phyloP scores from a whole-genome alignment of 1,140 invertebrate genomes.

The Nasonia longicornis region DNA sequence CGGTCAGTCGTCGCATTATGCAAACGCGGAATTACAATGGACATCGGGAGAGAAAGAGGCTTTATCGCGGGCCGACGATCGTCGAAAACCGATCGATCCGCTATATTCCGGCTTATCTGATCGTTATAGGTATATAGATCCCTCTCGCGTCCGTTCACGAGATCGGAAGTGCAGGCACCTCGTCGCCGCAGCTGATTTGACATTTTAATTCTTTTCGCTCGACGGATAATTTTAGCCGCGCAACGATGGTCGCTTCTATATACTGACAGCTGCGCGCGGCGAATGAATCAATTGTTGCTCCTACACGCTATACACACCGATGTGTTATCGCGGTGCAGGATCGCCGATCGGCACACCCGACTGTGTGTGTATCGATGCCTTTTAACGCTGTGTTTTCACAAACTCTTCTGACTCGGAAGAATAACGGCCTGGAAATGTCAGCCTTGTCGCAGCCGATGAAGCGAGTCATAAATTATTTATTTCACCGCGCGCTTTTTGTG shows the following conservation, averaged over 20 bases:
- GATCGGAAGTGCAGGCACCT: not conserved
- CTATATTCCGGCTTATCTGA: not conserved
- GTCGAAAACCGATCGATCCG: not conserved
- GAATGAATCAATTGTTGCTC: conserved; percentile 19
- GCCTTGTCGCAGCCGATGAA: not conserved
- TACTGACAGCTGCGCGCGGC: not conserved
- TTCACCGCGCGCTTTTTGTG: not conserved
- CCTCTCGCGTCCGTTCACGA: not conserved
- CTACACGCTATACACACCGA: not conserved
- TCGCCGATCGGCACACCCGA: too few relatives aligned
- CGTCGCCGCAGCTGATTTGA: conserved; percentile 6
- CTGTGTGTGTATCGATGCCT: not conserved
- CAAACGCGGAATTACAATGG: not conserved
- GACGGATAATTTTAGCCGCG: not conserved
- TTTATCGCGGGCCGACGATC: too few relatives aligned
- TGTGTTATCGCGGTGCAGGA: not conserved
- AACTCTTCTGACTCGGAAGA: not conserved
- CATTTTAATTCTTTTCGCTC: conserved; percentile 1
- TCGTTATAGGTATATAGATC: not conserved
- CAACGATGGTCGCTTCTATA: not conserved
- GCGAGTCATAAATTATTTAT: conserved; percentile 16
- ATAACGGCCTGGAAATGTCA: not conserved
- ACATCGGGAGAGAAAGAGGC: not conserved
- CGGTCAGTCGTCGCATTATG: not conserved
- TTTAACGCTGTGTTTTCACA: not conserved